Evolutionary conservation across 2,888 invertebrate species (phyloP).

Genomic region (Protophormia terraenovae): DNA sequence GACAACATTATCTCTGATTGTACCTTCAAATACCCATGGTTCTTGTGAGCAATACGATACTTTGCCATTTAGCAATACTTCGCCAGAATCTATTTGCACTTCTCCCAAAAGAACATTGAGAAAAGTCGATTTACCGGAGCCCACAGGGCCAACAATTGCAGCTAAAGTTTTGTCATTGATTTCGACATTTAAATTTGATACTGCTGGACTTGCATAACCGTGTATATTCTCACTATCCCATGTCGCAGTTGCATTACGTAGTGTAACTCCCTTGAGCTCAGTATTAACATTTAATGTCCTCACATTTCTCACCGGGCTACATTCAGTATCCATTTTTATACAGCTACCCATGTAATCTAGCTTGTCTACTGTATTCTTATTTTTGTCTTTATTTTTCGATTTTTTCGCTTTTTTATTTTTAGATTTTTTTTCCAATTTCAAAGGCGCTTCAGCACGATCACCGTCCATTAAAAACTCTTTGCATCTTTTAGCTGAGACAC

Average conservation of each 20-base stretch:
- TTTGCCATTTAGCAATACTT: constrained; percentile 84
- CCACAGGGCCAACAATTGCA: constrained; percentile 88
- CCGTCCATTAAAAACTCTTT: constrained; percentile 84
- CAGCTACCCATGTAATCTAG: constrained; percentile 36
- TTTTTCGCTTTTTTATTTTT: constrained; percentile 55
- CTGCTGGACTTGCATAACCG: constrained; percentile 72
- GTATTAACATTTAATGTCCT: constrained; percentile 71
- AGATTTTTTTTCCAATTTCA: constrained; percentile 62
- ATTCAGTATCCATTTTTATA: not conserved
- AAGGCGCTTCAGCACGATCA: constrained; percentile 72
- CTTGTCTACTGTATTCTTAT: constrained; percentile 36
- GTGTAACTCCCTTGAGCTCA: constrained; percentile 75
- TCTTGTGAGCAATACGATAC: constrained; percentile 91
- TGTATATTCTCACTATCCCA: constrained; percentile 31
- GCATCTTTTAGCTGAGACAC: constrained; percentile 88
- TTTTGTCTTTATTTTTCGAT: constrained; percentile 33
- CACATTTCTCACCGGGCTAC: constrained; percentile 6
- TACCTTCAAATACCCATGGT: constrained; percentile 90
- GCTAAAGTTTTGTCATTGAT: constrained; percentile 74
- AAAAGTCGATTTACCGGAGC: constrained; percentile 88
- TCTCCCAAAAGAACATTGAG: constrained; percentile 89
- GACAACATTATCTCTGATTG: constrained; percentile 94
- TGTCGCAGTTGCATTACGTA: constrained; percentile 78
- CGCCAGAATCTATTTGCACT: constrained; percentile 85
- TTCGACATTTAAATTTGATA: constrained; percentile 82